phyloP scores from a whole-genome alignment of 2,113 vertebrate species.

The Psittacus erithacus region DNA sequence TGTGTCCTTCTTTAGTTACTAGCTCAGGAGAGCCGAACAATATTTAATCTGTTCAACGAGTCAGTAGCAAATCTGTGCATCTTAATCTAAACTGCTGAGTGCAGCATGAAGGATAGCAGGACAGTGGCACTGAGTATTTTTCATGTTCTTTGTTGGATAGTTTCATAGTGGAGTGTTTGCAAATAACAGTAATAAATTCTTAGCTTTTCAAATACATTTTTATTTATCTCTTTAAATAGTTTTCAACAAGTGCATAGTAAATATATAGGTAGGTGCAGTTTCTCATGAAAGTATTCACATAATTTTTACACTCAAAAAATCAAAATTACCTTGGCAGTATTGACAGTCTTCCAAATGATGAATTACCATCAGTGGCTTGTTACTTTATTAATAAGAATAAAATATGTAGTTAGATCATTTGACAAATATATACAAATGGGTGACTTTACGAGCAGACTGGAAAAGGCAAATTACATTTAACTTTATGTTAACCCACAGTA shows the following conservation, averaged over 20 bases:
- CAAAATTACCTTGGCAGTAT: conserved; percentile 83
- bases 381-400: conserved; percentile 72
- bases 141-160: not conserved
- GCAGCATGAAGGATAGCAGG: not conserved
- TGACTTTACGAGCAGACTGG: not conserved
- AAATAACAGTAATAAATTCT: not conserved
- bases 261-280: not conserved
- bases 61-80: not conserved
- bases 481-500: not conserved
- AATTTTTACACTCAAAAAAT: not conserved
- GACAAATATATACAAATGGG: not conserved
- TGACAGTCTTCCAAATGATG: conserved; percentile 85
- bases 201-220: not conserved
- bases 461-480: not conserved
- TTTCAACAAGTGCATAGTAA: not conserved
- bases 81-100: not conserved
- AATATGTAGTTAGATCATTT: conserved; percentile 13
- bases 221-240: not conserved
- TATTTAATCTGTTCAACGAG: conserved; percentile 36
- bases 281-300: not conserved
- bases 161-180: not conserved
- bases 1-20: conserved; percentile 35
- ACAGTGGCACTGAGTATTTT: not conserved
- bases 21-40: conserved; percentile 13
- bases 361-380: conserved; percentile 90